A percentile compares a stretch with the other conserved stretches of the same genome.
Conservation (phyloP, 2,113 vertebrate genomes). For the Nycticryphes semicollaris region DNA sequence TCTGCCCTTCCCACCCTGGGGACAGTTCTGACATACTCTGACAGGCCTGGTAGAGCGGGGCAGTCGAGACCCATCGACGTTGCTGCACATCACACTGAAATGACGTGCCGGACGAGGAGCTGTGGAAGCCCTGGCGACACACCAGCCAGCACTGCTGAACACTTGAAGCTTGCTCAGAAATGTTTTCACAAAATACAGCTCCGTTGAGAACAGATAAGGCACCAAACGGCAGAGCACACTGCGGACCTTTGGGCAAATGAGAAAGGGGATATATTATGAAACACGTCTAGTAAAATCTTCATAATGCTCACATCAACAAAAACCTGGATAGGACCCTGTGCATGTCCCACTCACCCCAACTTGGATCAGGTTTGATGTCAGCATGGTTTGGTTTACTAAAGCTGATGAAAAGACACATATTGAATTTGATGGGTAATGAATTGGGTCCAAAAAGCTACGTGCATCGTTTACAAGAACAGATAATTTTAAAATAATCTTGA, state of each 20-base stretch:
- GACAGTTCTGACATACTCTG: slow-evolving; percentile 76
- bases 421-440: not conserved
- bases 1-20: not conserved
- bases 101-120: slow-evolving; percentile 20
- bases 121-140: slow-evolving; percentile 81
- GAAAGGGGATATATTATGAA: not conserved
- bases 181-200: slow-evolving; percentile 72
- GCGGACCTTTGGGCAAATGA: slow-evolving; percentile 68
- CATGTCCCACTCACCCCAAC: not conserved
- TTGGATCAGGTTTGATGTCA: not conserved
- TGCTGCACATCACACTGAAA: slow-evolving; percentile 71
- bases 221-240: slow-evolving; percentile 72
- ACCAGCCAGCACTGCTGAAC: slow-evolving; percentile 75
- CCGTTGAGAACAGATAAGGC: slow-evolving; percentile 67
- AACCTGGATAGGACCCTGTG: not conserved
- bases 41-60: slow-evolving; percentile 76
- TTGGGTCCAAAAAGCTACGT: not conserved
- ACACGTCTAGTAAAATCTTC: not conserved
- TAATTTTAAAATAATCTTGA: not conserved
- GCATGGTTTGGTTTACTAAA: not conserved
- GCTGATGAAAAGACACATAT: not conserved
- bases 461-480: not conserved
- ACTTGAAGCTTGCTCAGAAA: not conserved
- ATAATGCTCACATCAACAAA: not conserved
- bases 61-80: slow-evolving; percentile 65